Base-by-base conservation (phyloP, 1,140 invertebrate species). In the Bombus haemorrhoidalis region DNA sequence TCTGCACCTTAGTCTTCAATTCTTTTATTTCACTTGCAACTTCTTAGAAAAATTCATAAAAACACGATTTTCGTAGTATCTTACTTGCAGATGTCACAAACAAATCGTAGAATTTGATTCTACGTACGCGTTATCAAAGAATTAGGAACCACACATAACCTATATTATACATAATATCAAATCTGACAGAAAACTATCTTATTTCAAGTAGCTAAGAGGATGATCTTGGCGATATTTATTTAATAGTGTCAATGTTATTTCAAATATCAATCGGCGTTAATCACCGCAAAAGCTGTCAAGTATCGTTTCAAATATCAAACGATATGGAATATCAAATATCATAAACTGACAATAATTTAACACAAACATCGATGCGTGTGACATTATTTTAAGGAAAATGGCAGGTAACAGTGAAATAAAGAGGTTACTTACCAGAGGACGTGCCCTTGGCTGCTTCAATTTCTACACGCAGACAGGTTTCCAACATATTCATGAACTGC, bases 401-500 rank as follows among this genome's bases (percentile, higher is more conserved):
- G 3, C 9, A 15, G 13, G 6, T n/a, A 41, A 32, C 12, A 41
- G 4, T 2, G 57, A 41, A 13, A 62, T 22, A 69, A 9, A n/a
- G 18, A 32, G 15, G 41, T 59, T 28, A 37, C 62, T 80, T 72
- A 89, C 88, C 62, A 18, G 59, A 34, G 0, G 83, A 12, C 6
- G 34, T 72, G 8, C 34, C 6, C 43, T 53, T 80, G 5, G 25
- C 25, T 2, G 41, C n/a, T 13, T 3, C 47, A 15, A 90, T 83
- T 34, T 90, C 83, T 43, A 72, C 68, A 10, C 59, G 77, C 9
- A 90, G 57, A 81, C 88, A 86, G 9, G 75, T 77, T 32, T 87
- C 83, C 15, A 90, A 28, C 37, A 87, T 68, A 57, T 74, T 76
- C 32, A 79, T 53, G 37, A 87, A 90, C 25, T 90, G 83, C 0